Base-by-base conservation (phyloP, 2,797 vertebrate species). In the Crossoptilon crossoptilon region DNA sequence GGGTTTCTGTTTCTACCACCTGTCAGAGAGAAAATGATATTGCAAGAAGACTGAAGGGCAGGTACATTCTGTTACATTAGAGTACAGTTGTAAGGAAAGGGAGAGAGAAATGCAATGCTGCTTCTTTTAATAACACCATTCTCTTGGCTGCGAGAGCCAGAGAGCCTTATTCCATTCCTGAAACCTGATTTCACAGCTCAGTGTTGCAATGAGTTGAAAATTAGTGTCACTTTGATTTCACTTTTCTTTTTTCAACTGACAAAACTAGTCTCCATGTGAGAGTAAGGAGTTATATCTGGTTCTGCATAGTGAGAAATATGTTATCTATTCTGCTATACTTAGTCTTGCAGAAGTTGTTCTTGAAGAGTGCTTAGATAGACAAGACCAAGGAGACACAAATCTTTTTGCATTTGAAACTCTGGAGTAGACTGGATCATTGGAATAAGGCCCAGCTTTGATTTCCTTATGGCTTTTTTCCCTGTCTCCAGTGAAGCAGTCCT, bases 401-500 rank as follows among this genome's bases (percentile, higher is more conserved):
- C 48, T 84, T 62, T 49, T 49, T 39, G n/a, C 71, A 73, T 84
- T 11, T 88, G 79, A 91, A 78, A 81, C 31, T 92, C 31, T 16
- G 69, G 63, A 87, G 56, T 66, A 59, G 79, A 33, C 64, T 81
- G 64, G 83, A 75, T 95, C 83, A 56, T 29, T 86, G 84, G 67
- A 93, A 74, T 84, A 46, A 80, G 76, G 35, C 58, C 73, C 4
- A 14, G 17, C 63, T 94, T 74, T 90, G 63, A 62, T 93, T 88
- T 95, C 77, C 67, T 72, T 13, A 21, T 5, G 66, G 55, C 35
- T 86, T 78, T 87, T 76, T 80, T 21, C 39, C 18, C 31, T 51
- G 77, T 85, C 84, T 95, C 72, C 55, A 59, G 75, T 75, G 83
- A 95, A 76, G 73, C 69, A 51, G n/a, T 75, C 59, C 85, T 94